Conservation (phyloP, 2,888 invertebrate genomes). For the Chrysomela aeneicollis region DNA sequence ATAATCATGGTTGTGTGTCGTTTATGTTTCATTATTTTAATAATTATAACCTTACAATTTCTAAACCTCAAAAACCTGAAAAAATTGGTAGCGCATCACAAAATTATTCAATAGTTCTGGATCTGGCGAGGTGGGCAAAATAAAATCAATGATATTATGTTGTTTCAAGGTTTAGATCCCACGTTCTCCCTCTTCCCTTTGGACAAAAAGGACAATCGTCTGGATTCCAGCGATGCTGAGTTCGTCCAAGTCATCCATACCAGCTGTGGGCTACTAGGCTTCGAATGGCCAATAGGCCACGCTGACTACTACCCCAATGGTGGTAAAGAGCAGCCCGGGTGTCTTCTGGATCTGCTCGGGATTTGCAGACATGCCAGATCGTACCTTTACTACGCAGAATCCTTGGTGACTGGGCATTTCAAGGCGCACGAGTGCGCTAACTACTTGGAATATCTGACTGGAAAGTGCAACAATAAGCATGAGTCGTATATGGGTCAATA, state of each 20-base stretch:
- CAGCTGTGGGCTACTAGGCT: slow-evolving; percentile 31
- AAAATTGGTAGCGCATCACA: too few relatives aligned
- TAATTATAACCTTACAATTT: too few relatives aligned
- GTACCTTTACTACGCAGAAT: slow-evolving; percentile 59
- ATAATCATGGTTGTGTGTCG: too few relatives aligned
- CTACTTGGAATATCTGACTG: slow-evolving; percentile 21
- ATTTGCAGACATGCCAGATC: slow-evolving; percentile 61
- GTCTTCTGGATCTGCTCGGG: slow-evolving; percentile 48
- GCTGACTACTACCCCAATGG: slow-evolving; percentile 55
- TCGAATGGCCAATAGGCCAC: slow-evolving; percentile 47
- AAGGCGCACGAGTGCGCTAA: slow-evolving; percentile 24
- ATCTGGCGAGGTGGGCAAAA: too few relatives aligned
- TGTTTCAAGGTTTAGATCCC: neutral
- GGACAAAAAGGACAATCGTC: neutral
- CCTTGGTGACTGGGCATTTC: slow-evolving; percentile 47
- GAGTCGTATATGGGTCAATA: slow-evolving; percentile 35
- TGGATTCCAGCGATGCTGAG: neutral
- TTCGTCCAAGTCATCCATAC: slow-evolving; percentile 16
- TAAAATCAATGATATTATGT: neutral
- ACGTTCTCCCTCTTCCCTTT: neutral
- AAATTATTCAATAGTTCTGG: too few relatives aligned
- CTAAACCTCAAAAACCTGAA: neutral
- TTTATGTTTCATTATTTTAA: too few relatives aligned
- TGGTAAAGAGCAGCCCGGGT: slow-evolving; percentile 53
- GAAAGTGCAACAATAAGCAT: slow-evolving; percentile 26